These are phyloP conservation scores for Burhinus bistriatus DNA, from an alignment of 2,113 vertebrate species.

Conservation along the genomic window DNA sequence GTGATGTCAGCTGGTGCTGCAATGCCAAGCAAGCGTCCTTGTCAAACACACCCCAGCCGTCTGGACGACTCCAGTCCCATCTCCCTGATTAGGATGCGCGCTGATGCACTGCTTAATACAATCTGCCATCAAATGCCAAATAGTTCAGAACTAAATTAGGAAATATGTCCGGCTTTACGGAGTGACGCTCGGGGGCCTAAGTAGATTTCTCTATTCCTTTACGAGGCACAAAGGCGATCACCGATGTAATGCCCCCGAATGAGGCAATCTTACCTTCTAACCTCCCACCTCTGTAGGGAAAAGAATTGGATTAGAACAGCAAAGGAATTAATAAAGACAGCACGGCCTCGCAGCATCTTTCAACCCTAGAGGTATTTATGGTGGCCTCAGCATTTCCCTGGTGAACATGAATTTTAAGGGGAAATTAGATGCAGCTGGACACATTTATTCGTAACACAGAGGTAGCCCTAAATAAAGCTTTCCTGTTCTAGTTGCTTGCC, in stretches of 20 bases:
- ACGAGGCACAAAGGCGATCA: neutral
- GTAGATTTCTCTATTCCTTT: conserved; percentile 3
- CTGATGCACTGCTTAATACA: conserved; percentile 2
- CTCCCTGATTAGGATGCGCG: conserved; percentile 71
- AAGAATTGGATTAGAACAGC: conserved; percentile 21
- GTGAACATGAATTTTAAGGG: neutral
- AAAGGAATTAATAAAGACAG: conserved; percentile 53
- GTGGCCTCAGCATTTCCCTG: neutral
- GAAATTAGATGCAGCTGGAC: neutral
- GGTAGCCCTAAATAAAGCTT: neutral
- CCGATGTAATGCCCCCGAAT: neutral
- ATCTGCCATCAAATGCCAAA: conserved; percentile 55
- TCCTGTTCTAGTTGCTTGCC: neutral
- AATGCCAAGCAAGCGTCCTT: conserved; percentile 75
- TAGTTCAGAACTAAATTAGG: conserved; percentile 15
- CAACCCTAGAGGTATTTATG: neutral
- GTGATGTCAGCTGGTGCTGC: conserved; percentile 80
- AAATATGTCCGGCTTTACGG: neutral
- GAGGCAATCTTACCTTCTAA: conserved; percentile 38
- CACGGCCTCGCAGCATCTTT: neutral
- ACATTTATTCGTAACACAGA: neutral
- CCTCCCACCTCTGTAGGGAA: conserved; percentile 23
- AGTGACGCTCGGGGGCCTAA: neutral
- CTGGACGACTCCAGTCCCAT: conserved; percentile 67
- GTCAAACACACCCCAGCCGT: conserved; percentile 61